These are phyloP conservation scores for Bruchidius siliquastri DNA, from an alignment of 2,888 invertebrate genomes.

Conservation along the genomic window DNA sequence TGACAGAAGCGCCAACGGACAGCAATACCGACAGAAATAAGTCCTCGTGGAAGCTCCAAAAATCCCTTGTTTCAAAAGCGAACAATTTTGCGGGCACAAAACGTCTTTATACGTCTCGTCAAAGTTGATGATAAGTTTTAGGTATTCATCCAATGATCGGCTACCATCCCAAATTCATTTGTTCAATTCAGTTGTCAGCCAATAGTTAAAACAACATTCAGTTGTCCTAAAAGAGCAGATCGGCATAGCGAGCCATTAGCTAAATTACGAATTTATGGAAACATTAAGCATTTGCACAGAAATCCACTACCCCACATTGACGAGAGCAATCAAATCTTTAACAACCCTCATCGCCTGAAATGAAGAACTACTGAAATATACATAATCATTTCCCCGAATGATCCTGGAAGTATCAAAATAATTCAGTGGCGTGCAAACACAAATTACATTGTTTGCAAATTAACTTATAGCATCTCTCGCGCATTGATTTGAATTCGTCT, in stretches of 20 bases:
- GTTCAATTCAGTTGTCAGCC: background rate
- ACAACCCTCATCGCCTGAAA: background rate
- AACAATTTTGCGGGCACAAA: too few relatives aligned
- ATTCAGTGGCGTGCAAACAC: background rate
- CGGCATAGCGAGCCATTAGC: background rate
- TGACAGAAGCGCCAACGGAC: too few relatives aligned
- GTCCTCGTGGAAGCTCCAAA: too few relatives aligned
- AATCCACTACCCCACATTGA: background rate
- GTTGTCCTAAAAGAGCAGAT: background rate
- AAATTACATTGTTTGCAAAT: too few relatives aligned
- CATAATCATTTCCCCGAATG: background rate
- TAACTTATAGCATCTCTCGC: too few relatives aligned
- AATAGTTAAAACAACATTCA: background rate
- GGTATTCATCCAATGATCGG: too few relatives aligned
- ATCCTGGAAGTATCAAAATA: background rate
- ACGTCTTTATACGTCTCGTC: too few relatives aligned
- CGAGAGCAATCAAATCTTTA: background rate
- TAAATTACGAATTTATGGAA: background rate
- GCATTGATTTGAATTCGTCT: too few relatives aligned
- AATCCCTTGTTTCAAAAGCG: too few relatives aligned
- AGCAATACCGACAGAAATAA: too few relatives aligned
- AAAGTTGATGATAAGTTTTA: too few relatives aligned
- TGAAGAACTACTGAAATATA: background rate
- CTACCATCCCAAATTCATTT: background rate
- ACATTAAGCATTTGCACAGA: background rate